Base-by-base conservation (phyloP, 2,888 invertebrate genomes). In the Ethmia dodecea region DNA sequence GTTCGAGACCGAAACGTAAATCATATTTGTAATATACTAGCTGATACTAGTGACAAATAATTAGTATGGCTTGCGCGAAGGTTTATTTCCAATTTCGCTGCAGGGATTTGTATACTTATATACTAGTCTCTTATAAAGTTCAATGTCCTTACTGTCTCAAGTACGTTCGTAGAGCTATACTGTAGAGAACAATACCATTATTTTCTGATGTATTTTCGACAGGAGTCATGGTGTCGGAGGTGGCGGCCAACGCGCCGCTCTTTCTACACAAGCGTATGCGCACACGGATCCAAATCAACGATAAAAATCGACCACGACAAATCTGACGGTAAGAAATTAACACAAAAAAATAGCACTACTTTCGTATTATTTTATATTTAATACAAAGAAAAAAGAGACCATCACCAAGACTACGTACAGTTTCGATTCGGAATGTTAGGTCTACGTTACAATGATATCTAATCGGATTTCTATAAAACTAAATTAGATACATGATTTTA, bases 151-250 rank as follows among this genome's bases (percentile, higher is more conserved):
- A n/a, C n/a, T n/a, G n/a, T n/a, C n/a, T n/a, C n/a, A n/a, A n/a
- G n/a, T n/a, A n/a, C n/a, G n/a, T n/a, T n/a, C n/a, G n/a, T n/a
- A n/a, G n/a, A n/a, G n/a, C n/a, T n/a, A n/a, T n/a, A n/a, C n/a
- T n/a, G n/a, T n/a, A n/a, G n/a, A n/a, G n/a, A n/a, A n/a, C n/a
- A n/a, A n/a, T n/a, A n/a, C n/a, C n/a, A n/a, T n/a, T n/a, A 22
- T 18, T 2, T 18, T 8, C 9, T 18, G 18, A n/a, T 16, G 26
- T 11, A 27, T 22, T 8, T 18, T 18, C 75, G 70, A 18, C 68
- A 91, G 90, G 89, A 90, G 76, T 89, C 90, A 40, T 90, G 90
- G 90, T 89, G 89, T 69, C 84, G 89, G 45, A 80, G 89, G 51
- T 89, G 88, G 88, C 86, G 88, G 72, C 79, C 86, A 37, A 59